Evolutionary conservation across 2,888 invertebrate genomes (phyloP).

Genomic region (Melikaiella ostensackeni): DNA sequence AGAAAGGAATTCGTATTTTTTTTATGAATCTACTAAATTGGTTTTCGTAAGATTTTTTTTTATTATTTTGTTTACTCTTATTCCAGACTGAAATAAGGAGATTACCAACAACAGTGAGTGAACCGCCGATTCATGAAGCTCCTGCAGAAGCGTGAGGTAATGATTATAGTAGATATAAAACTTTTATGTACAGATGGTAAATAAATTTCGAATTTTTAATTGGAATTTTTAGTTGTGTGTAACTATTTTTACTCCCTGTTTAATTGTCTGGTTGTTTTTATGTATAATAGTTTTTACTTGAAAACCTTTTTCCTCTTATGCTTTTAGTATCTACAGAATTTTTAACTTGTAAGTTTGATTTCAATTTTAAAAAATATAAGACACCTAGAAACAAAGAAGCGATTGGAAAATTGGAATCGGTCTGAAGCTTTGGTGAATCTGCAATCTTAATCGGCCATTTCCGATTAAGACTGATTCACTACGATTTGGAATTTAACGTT

Average conservation of each 20-base stretch:
- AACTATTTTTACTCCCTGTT: no score
- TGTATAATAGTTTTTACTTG: not conserved
- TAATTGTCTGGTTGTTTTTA: not conserved
- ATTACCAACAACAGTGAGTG: conserved; percentile 7
- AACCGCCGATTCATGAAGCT: conserved; percentile 8
- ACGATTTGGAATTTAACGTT: no score
- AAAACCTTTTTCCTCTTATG: no score
- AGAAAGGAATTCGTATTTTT: not conserved
- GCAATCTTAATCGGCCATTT: no score
- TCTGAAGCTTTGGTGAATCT: no score
- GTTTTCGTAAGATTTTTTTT: no score
- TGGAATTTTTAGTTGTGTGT: not conserved
- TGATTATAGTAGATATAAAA: not conserved
- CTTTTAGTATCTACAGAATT: no score
- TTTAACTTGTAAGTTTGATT: no score
- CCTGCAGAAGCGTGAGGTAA: not conserved
- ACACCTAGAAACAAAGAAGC: no score
- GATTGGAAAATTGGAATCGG: no score
- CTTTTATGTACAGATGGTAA: conserved; percentile 12
- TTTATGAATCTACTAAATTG: not conserved
- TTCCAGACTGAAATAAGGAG: conserved; percentile 30
- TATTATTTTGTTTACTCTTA: not conserved
- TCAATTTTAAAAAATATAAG: no score
- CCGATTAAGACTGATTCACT: no score
- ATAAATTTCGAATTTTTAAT: not conserved